phyloP scores from a whole-genome alignment of 2,888 invertebrate species.

The Trichopria drosophilae region DNA sequence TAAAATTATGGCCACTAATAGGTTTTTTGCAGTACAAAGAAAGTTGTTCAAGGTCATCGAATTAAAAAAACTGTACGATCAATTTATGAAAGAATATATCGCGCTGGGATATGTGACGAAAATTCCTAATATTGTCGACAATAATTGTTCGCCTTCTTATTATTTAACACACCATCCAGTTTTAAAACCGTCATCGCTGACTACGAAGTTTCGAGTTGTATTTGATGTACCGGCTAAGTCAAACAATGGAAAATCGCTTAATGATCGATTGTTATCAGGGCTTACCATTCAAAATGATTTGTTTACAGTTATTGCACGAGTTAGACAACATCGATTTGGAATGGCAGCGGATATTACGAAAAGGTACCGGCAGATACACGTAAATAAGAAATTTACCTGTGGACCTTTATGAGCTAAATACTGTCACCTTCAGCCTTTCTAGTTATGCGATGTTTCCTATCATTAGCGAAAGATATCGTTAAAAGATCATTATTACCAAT shows the following conservation, averaged over 20 bases:
- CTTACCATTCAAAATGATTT: conserved; percentile 32
- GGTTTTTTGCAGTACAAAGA: conserved; percentile 4
- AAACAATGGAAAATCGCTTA: conserved; percentile 34
- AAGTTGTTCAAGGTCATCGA: not conserved
- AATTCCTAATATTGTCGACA: not conserved
- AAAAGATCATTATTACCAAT: too few species aligned
- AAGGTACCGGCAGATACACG: too few species aligned
- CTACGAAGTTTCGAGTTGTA: not conserved
- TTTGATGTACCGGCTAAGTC: conserved; percentile 36
- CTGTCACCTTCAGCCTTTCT: conserved; percentile 35
- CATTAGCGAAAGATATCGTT: too few species aligned
- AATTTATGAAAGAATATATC: conserved; percentile 5
- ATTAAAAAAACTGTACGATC: conserved; percentile 3
- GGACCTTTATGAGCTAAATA: conserved; percentile 18
- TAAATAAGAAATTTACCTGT: too few species aligned
- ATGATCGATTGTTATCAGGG: conserved; percentile 33
- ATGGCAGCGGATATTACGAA: conserved; percentile 18
- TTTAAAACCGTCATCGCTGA: conserved; percentile 4
- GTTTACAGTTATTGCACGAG: conserved; percentile 28
- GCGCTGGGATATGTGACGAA: not conserved
- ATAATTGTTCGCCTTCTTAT: not conserved
- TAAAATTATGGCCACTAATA: conserved; percentile 5
- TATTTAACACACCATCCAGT: conserved; percentile 42
- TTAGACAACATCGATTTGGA: conserved; percentile 32
- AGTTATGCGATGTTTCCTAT: conserved; percentile 3